phyloP scores from a whole-genome alignment of 2,113 vertebrate species.

The Ammodramus savannarum region DNA sequence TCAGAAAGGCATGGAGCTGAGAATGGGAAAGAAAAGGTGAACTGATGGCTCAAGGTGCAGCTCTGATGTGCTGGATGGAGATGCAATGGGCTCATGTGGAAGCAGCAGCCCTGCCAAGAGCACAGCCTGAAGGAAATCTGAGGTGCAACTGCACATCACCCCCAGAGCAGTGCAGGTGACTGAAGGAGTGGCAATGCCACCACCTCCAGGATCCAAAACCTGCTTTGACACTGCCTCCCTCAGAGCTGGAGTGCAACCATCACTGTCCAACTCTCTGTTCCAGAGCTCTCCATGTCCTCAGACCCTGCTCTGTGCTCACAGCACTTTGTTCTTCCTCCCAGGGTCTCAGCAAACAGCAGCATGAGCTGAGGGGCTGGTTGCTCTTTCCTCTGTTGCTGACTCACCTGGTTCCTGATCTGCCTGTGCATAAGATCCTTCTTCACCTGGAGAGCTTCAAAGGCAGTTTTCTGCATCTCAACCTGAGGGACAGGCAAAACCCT shows the following conservation, averaged over 20 bases:
- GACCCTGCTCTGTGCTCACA: background rate
- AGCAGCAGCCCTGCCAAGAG: background rate
- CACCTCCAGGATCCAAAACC: background rate
- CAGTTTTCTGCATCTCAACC: constrained; percentile 94
- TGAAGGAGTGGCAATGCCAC: background rate
- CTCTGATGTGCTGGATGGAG: constrained; percentile 1
- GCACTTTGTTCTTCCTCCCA: background rate
- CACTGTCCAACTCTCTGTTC: background rate
- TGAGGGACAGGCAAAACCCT: constrained; percentile 45
- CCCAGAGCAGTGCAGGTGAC: background rate
- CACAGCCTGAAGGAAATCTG: background rate
- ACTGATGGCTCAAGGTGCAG: constrained; percentile 5
- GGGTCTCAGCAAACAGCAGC: rapidly evolving
- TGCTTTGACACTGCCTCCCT: background rate
- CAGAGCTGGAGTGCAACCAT: background rate
- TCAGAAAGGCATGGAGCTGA: constrained; percentile 28
- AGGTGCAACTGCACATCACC: background rate
- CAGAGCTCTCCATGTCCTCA: background rate
- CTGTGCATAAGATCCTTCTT: constrained; percentile 89
- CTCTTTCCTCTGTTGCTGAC: background rate
- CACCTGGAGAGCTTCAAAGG: constrained; percentile 93
- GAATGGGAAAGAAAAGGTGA: constrained; percentile 31
- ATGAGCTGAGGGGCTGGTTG: background rate
- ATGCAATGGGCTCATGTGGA: background rate
- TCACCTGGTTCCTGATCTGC: constrained; percentile 91